These are phyloP conservation scores for Epinotia bilunana DNA, from an alignment of 2,888 invertebrate species.

Conservation along the genomic window DNA sequence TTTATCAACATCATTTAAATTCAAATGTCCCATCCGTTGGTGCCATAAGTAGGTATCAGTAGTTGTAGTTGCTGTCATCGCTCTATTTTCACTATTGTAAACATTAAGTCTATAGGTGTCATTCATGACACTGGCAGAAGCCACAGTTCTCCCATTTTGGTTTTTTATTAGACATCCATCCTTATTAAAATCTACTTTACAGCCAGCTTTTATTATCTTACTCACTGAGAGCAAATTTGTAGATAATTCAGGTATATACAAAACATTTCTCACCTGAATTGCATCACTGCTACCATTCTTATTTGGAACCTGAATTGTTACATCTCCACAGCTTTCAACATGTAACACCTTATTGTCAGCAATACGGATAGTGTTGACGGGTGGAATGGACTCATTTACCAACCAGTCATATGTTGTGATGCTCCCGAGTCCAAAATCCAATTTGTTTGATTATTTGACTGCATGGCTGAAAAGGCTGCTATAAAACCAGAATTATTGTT, in stretches of 20 bases:
- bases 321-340: slow-evolving; percentile 12
- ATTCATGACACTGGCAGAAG: not conserved
- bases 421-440: too few relatives aligned
- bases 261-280: slow-evolving; percentile 3
- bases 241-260: not conserved
- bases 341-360: slow-evolving; percentile 1
- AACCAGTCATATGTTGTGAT: too few relatives aligned
- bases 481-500: too few relatives aligned
- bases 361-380: not conserved
- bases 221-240: slow-evolving; percentile 10
- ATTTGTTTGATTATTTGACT: too few relatives aligned
- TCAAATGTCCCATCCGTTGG: not conserved
- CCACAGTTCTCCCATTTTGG: not conserved
- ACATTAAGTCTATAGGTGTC: slow-evolving; percentile 1
- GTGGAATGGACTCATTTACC: too few relatives aligned
- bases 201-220: too few relatives aligned
- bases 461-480: too few relatives aligned
- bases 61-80: not conserved
- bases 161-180: slow-evolving; percentile 5
- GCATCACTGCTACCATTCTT: not conserved
- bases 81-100: not conserved
- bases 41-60: slow-evolving; percentile 4
- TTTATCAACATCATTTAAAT: too few relatives aligned
- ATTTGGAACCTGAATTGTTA: not conserved
- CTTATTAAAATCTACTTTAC: too few relatives aligned